Evolutionary conservation across 1,140 invertebrate genomes (phyloP).

Genomic region (Cardiocondyla obscurior): DNA sequence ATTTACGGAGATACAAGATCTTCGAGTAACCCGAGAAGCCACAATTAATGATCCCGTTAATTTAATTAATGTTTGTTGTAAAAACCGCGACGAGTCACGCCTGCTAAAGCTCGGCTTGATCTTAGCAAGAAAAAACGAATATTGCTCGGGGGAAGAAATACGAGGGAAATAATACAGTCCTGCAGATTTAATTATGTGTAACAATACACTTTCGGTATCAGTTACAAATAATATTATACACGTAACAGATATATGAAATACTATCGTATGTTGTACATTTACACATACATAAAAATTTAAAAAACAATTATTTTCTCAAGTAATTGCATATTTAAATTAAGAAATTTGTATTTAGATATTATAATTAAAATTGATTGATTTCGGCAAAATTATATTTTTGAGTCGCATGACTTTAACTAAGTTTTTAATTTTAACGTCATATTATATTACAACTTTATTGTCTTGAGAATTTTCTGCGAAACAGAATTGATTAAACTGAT

Average conservation of each 20-base stretch:
- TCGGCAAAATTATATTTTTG: not conserved
- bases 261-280: not conserved
- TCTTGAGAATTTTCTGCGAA: not conserved
- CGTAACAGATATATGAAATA: not conserved
- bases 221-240: not conserved
- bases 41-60: constrained; percentile 68
- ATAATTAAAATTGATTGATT: not conserved
- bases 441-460: not conserved
- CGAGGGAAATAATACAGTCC: not conserved
- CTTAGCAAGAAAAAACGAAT: not conserved
- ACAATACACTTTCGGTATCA: not conserved
- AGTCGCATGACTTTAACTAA: not conserved
- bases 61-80: constrained; percentile 64
- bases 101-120: constrained; percentile 19
- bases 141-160: not conserved
- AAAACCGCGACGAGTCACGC: constrained; percentile 49
- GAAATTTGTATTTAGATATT: not conserved
- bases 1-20: constrained; percentile 52
- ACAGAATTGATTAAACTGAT: not conserved
- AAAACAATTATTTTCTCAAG: not conserved
- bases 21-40: constrained; percentile 29
- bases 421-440: not conserved
- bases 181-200: not conserved
- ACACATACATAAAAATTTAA: not conserved
- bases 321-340: not conserved